phyloP scores from a whole-genome alignment of 64 coral and sea anemone species.

The Stichodactyla helianthus region DNA sequence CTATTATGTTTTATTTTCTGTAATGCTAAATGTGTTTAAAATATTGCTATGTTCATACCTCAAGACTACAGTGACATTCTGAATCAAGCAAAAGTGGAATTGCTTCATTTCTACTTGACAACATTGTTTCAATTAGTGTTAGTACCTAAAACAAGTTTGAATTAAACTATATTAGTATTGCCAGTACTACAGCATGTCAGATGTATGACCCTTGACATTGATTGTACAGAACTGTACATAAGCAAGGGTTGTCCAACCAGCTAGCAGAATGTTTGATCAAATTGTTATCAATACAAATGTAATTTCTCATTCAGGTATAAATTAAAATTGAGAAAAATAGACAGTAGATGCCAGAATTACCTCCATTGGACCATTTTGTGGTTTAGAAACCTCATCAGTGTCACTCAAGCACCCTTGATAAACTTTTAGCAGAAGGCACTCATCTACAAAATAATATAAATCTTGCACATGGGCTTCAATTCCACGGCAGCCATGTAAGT shows the following conservation, averaged over 20 bases:
- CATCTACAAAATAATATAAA: conserved; percentile 27
- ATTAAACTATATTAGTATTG: no score
- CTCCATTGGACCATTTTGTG: not conserved
- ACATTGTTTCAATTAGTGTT: conserved; percentile 33
- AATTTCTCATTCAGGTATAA: not conserved
- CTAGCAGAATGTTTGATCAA: no score
- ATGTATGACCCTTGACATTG: no score
- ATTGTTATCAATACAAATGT: not conserved
- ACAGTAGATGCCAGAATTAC: not conserved
- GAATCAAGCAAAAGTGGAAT: conserved; percentile 30
- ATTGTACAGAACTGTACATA: no score
- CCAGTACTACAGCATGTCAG: no score
- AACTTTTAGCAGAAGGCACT: conserved; percentile 50
- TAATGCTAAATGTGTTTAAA: not conserved
- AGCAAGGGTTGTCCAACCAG: no score
- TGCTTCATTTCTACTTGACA: conserved; percentile 14
- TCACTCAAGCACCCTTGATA: conserved; percentile 40
- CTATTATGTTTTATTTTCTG: no score
- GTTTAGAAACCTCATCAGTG: not conserved
- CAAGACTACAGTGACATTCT: conserved; percentile 55
- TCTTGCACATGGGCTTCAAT: not conserved
- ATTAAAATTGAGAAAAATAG: not conserved
- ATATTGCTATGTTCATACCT: conserved; percentile 24
- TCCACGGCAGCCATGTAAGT: no score
- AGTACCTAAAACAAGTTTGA: conserved; percentile 23